These are phyloP conservation scores for Sciurus vulgaris DNA, from an alignment of 2,797 vertebrate species.

Conservation along the genomic window DNA sequence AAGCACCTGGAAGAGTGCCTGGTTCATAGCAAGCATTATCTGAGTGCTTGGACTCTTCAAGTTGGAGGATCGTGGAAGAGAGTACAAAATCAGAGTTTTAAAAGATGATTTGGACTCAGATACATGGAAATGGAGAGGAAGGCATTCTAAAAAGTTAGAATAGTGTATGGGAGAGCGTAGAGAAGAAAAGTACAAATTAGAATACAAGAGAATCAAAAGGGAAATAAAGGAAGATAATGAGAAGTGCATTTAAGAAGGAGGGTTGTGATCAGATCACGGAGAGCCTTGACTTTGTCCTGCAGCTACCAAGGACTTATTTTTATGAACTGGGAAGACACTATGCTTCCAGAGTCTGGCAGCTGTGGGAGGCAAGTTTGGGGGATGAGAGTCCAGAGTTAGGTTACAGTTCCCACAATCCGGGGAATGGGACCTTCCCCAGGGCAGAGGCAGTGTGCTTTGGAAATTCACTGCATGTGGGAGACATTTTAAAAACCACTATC, in stretches of 20 bases:
- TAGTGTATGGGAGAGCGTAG: background rate
- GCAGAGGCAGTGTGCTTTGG: background rate
- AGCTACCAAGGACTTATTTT: conserved; percentile 5
- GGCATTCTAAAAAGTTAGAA: background rate
- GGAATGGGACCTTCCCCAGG: background rate
- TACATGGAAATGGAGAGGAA: background rate
- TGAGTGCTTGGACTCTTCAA: background rate
- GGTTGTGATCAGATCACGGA: background rate
- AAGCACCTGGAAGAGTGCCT: background rate
- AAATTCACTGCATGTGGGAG: background rate
- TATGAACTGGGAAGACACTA: background rate
- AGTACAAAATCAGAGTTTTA: background rate
- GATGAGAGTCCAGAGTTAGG: background rate
- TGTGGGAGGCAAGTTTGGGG: background rate
- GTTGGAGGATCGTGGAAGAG: background rate
- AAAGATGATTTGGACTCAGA: background rate
- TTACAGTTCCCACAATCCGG: background rate
- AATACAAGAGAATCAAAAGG: conserved; percentile 13
- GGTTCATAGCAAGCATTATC: background rate
- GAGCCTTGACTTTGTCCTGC: conserved; percentile 1
- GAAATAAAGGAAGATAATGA: background rate
- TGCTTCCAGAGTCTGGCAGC: background rate
- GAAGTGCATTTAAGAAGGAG: conserved; percentile 39
- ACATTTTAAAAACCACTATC: background rate
- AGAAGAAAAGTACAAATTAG: background rate